These are phyloP conservation scores for Microtus oregoni DNA, from an alignment of 2,113 vertebrate genomes.

Conservation along the genomic window DNA sequence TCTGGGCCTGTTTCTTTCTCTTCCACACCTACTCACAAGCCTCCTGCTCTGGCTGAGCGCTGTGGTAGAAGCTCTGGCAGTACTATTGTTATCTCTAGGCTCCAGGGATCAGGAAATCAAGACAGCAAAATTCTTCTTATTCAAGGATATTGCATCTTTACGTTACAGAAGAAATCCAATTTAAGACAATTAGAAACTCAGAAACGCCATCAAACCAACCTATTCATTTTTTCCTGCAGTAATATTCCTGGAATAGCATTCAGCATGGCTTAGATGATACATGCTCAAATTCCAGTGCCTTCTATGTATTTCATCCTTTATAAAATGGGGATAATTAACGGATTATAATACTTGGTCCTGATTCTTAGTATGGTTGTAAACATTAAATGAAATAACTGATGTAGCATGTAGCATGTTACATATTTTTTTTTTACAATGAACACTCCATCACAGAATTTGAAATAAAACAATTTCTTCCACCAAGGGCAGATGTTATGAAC, in stretches of 20 bases:
- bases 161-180: neutral
- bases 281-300: neutral
- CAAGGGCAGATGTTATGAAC: conserved; percentile 47
- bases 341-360: neutral
- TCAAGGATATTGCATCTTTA: neutral
- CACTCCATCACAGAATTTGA: neutral
- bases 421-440: neutral
- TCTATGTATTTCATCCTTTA: neutral
- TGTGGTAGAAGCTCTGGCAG: neutral
- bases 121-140: conserved; percentile 3
- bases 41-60: neutral
- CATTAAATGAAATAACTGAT: conserved; percentile 23
- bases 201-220: neutral
- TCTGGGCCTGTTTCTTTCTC: neutral
- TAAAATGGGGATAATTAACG: neutral
- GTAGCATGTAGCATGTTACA: neutral
- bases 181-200: conserved; percentile 40
- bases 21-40: neutral
- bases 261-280: neutral
- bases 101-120: neutral
- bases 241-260: neutral
- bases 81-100: neutral
- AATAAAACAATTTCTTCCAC: conserved; percentile 48
- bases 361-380: neutral
- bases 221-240: neutral